phyloP scores from a whole-genome alignment of 2,888 invertebrate species.

The Rhingia rostrata region DNA sequence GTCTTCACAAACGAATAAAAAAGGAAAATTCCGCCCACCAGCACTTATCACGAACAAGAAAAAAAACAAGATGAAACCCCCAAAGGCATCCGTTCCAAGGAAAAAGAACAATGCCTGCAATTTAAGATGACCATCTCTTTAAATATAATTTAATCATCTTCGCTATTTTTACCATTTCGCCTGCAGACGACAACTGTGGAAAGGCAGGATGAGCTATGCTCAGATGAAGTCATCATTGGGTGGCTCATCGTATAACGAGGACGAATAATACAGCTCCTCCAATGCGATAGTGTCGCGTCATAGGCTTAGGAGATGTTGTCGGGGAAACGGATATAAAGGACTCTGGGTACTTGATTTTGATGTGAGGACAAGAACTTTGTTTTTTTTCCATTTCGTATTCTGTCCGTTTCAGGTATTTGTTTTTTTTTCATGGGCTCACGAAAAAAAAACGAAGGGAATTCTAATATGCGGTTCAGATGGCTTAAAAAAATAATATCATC shows the following conservation, averaged over 20 bases:
- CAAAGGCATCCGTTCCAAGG: neutral
- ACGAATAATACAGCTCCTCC: conserved; percentile 10
- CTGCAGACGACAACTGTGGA: conserved; percentile 27
- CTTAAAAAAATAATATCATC: conserved; percentile 15
- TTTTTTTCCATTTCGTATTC: conserved; percentile 10
- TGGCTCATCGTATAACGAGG: conserved; percentile 16
- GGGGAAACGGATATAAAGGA: conserved; percentile 6
- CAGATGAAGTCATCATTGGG: conserved; percentile 33
- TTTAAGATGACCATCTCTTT: conserved; percentile 53
- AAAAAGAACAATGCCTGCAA: conserved; percentile 38
- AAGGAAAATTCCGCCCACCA: neutral
- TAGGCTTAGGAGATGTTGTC: neutral
- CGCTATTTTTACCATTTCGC: conserved; percentile 29
- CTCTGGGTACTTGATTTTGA: conserved; percentile 1
- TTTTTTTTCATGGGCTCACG: too few species aligned
- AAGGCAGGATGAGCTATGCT: neutral
- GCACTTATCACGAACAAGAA: conserved; percentile 29
- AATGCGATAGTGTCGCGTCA: neutral
- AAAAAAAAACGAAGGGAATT: neutral
- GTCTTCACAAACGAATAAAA: conserved; percentile 20
- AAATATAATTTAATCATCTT: conserved; percentile 58
- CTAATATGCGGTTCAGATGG: conserved; percentile 37
- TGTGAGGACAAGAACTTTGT: conserved; percentile 5
- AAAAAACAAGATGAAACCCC: conserved; percentile 24
- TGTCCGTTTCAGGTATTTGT: too few species aligned